These are phyloP conservation scores for Apocheima hispidaria DNA, from an alignment of 2,888 invertebrate genomes.

Conservation along the genomic window DNA sequence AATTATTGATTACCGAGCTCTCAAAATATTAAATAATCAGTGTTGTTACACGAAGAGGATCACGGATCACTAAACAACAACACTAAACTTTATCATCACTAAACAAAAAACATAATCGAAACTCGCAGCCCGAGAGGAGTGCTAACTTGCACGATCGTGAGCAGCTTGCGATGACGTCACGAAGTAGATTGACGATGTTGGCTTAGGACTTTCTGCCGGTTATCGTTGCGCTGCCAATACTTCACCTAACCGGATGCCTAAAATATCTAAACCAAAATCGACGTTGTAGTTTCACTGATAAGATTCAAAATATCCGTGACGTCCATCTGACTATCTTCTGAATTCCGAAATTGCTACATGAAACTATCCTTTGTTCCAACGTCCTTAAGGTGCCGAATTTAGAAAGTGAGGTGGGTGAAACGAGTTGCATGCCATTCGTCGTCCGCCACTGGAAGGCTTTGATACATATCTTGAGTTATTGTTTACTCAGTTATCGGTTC, in stretches of 20 bases:
- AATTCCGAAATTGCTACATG: conserved; percentile 11
- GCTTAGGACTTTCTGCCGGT: conserved; percentile 49
- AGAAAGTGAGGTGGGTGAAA: conserved; percentile 15
- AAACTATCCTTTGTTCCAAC: conserved; percentile 39
- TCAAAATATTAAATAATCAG: too few species aligned
- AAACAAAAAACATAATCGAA: neutral
- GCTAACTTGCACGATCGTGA: conserved; percentile 1
- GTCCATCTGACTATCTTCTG: conserved; percentile 21
- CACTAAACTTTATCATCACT: neutral
- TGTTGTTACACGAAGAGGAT: neutral
- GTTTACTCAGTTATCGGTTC: conserved; percentile 51
- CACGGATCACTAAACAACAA: too few species aligned
- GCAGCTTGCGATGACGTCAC: conserved; percentile 18
- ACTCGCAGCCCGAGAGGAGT: neutral
- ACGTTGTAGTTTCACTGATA: conserved; percentile 15
- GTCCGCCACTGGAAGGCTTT: conserved; percentile 49
- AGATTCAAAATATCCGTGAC: conserved; percentile 17
- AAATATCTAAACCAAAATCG: conserved; percentile 17
- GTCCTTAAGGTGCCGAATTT: conserved; percentile 34
- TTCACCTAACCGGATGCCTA: conserved; percentile 39
- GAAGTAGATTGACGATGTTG: conserved; percentile 51
- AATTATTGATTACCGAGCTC: neutral
- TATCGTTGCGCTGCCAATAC: conserved; percentile 46
- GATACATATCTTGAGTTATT: conserved; percentile 61
- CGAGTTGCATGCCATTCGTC: conserved; percentile 52